Base-by-base conservation (phyloP, 2,113 vertebrate genomes). In the Dermatemys mawii region DNA sequence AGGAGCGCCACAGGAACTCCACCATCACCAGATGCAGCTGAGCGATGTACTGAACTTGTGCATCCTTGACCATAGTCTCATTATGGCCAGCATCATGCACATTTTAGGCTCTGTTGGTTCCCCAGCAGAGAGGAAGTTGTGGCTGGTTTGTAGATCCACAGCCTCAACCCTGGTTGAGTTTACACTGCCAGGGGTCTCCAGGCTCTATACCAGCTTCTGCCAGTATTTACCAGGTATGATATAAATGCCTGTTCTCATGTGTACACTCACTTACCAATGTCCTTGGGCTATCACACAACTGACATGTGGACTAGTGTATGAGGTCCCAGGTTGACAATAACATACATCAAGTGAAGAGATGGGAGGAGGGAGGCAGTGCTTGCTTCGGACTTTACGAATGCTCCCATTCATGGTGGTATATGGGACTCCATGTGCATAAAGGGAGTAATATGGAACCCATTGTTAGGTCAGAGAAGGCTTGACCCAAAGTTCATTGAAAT, bases 381-480 rank as follows among this genome's bases (percentile, higher is more conserved):
- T 27, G 44, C 41, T 41, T 76, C 3, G 26, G 11, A 44, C 73
- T 76, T 76, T 26, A 76, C 6, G 4, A 38, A 38, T 70, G 14
- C 8, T 70, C 32, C 63, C n/a, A 11, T 70, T 38, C n/a, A 70
- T 2, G 26, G 10, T 73, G 13, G 50, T 41, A 13, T 2, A 32
- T 83, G 44, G 24, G n/a, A n/a, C 46, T 63, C 48, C 24, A 1
- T 38, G 38, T 35, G 48, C 26, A 53, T 51, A 27, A 19, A 29
- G 24, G 81, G 53, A 50, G 21, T 86, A 75, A 76, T 0, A 0
- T 24, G 46, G 80, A 90, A 88, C 11, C 7, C 41, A 73, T 46
- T 75, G 83, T 81, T 55, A 67, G n/a, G 82, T 94, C 27, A 46
- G 19, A 41, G 83, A 88, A 78, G 12, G 50, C 6, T 76, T 60